Conservation (phyloP, 1,140 invertebrate genomes). For the Telenomus remus region DNA sequence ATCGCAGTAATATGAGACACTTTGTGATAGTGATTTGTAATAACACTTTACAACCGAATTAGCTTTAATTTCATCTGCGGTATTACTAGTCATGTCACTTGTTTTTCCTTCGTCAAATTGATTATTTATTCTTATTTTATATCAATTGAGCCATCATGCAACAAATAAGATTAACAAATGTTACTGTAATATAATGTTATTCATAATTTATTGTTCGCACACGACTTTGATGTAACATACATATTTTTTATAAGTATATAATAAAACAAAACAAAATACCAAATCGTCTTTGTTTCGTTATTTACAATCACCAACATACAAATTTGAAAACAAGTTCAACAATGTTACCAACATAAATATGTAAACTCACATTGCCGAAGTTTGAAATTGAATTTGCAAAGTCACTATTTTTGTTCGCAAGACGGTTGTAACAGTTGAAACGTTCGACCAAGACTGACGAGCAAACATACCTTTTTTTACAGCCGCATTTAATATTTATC, state of each 20-base stretch:
- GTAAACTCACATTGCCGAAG: too few relatives aligned
- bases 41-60: slow-evolving; percentile 31
- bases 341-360: too few relatives aligned
- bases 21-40: slow-evolving; percentile 38
- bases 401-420: too few relatives aligned
- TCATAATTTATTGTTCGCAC: slow-evolving; percentile 65
- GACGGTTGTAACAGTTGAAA: too few relatives aligned
- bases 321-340: too few relatives aligned
- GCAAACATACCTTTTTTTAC: too few relatives aligned
- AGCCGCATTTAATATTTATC: too few relatives aligned
- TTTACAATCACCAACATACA: not conserved
- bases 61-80: slow-evolving; percentile 15
- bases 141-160: too few relatives aligned
- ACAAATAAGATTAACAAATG: slow-evolving; percentile 3
- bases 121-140: not conserved
- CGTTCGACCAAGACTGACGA: too few relatives aligned
- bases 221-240: slow-evolving; percentile 67
- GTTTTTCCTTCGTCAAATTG: too few relatives aligned
- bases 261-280: slow-evolving; percentile 67
- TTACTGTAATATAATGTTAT: slow-evolving; percentile 47
- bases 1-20: not conserved
- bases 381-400: too few relatives aligned
- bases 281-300: slow-evolving; percentile 7
- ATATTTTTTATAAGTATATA: slow-evolving; percentile 76
- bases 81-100: slow-evolving; percentile 49